Percentiles rank a stretch among this genome's conserved stretches.
These are phyloP conservation scores for Podilymbus podiceps DNA, from an alignment of 2,113 vertebrate species.

Conservation along the genomic window DNA sequence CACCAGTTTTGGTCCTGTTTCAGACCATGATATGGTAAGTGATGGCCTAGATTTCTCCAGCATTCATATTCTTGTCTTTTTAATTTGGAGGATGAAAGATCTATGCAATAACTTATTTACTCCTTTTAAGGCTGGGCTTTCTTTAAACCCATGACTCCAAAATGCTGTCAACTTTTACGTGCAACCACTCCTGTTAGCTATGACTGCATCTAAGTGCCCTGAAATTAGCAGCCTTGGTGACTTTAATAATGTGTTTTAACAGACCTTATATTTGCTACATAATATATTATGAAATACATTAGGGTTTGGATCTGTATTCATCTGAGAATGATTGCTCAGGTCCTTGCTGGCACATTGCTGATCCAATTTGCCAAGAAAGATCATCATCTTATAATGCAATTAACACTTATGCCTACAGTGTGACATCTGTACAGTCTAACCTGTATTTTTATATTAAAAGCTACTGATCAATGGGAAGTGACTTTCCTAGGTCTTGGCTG, in stretches of 20 bases:
- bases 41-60: not conserved
- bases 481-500: slow-evolving; percentile 42
- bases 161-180: not conserved
- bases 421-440: slow-evolving; percentile 29
- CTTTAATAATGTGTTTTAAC: slow-evolving; percentile 28
- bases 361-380: slow-evolving; percentile 45
- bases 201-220: not conserved
- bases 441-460: slow-evolving; percentile 50
- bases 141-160: not conserved
- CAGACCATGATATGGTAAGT: slow-evolving; percentile 99
- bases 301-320: not conserved
- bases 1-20: slow-evolving; percentile 98
- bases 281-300: slow-evolving; percentile 9
- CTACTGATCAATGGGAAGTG: slow-evolving; percentile 51
- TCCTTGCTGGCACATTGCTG: slow-evolving; percentile 22
- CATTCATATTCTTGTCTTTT: slow-evolving; percentile 8
- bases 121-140: not conserved
- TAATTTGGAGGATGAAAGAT: not conserved
- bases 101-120: not conserved
- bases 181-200: not conserved
- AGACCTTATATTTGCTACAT: slow-evolving; percentile 26
- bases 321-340: not conserved
- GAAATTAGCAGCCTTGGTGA: slow-evolving; percentile 17
- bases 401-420: slow-evolving; percentile 28
- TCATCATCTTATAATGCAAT: slow-evolving; percentile 50